phyloP scores from a whole-genome alignment of 2,888 invertebrate genomes.

The Cephus pygmeus region DNA sequence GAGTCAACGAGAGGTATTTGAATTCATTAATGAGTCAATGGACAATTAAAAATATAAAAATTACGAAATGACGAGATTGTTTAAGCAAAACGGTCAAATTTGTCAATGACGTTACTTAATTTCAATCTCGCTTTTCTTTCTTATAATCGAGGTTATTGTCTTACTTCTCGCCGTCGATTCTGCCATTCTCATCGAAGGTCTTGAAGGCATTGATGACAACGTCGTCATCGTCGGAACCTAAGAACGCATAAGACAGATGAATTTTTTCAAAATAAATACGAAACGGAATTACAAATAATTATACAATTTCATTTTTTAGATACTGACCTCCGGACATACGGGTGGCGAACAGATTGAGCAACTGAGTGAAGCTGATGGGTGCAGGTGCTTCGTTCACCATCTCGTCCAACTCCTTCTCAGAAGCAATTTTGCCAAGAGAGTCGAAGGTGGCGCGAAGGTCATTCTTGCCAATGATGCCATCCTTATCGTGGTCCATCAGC shows the following conservation, averaged over 20 bases:
- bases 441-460: slow-evolving; percentile 93
- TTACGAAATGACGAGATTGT: neutral
- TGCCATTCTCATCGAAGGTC: slow-evolving; percentile 89
- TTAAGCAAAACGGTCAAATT: neutral
- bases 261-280: neutral
- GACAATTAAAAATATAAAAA: neutral
- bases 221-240: slow-evolving; percentile 88
- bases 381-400: slow-evolving; percentile 90
- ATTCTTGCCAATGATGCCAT: slow-evolving; percentile 88
- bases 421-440: slow-evolving; percentile 88
- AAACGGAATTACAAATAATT: neutral
- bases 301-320: neutral
- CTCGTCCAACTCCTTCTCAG: slow-evolving; percentile 90
- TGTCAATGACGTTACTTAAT: neutral
- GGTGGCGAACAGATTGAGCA: slow-evolving; percentile 90
- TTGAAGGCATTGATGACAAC: slow-evolving; percentile 93
- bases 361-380: slow-evolving; percentile 95
- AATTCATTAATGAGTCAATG: neutral
- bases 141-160: neutral
- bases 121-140: neutral
- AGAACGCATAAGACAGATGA: neutral
- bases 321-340: slow-evolving; percentile 84
- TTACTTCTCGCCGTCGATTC: slow-evolving; percentile 87
- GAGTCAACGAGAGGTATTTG: neutral
- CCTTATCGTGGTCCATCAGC: slow-evolving; percentile 96